Evolutionary conservation across 1,140 invertebrate species (phyloP), one percentile per base, ranked within the genome.

Genomic region (Drosophila nigromelanica): DNA sequence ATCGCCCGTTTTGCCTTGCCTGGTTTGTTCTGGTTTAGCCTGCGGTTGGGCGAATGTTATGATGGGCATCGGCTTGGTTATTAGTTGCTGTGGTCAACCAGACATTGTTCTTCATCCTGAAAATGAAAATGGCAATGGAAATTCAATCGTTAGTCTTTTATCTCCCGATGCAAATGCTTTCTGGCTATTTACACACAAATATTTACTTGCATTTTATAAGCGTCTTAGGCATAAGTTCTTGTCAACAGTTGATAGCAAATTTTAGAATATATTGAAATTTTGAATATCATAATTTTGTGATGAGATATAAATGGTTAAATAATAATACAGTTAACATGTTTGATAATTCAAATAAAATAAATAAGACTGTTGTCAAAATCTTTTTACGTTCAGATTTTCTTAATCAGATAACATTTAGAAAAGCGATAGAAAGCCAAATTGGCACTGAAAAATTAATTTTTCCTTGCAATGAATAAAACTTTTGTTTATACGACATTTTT

Each of bases 51-150:
- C 0, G 30, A 15, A 11, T 55, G 18, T 47, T 64, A 27, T 60
- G 47, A 61, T 37, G 40, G 6, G 37, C 35, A 4, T 42, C 30
- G 51, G 27, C 14, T 61, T n/a, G 14, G 39, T 47, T 70, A 54
- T 70, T 66, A 72, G 63, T 30, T 66, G 37, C 37, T 45, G 15
- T 42, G 33, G 60, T 66, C 43, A 55, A 15, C 42, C 59, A 40
- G 43, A 56, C 37, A 50, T 56, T 55, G 11, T 37, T 27, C 60
- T 3, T 24, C 4, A 15, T 8, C 7, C 37, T 14, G 30, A 33
- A n/a, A 8, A 15, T 24, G 45, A 6, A 11, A 58, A 11, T 55
- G 59, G 27, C 3, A 47, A 48, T 62, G 40, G 48, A 42, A 63
- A 70, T 48, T 55, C 40, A 70, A 70, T 70, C 42, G 33, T 4